A percentile compares a stretch with the other conserved stretches of the same genome.
phyloP scores from a whole-genome alignment of 2,113 vertebrate genomes.

The Calypte anna region DNA sequence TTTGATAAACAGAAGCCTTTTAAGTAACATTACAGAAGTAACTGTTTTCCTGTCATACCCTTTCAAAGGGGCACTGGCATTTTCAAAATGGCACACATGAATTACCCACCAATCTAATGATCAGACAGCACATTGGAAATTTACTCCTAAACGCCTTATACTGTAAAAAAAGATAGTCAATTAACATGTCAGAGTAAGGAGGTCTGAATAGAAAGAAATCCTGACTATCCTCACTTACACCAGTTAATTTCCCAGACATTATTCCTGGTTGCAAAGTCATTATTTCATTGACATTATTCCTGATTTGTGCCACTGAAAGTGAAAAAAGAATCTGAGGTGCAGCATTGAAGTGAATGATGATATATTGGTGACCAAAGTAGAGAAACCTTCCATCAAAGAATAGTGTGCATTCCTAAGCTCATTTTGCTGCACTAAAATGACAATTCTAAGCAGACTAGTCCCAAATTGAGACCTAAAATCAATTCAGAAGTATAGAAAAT shows the following conservation, averaged over 20 bases:
- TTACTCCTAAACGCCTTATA: conserved; percentile 55
- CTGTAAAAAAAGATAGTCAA: conserved; percentile 56
- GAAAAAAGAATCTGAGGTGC: not conserved
- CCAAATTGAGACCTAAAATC: not conserved
- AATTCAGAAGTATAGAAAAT: not conserved
- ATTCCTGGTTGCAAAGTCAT: too few species aligned
- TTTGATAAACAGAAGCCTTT: conserved; percentile 60
- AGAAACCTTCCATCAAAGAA: conserved; percentile 39
- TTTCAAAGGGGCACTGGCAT: conserved; percentile 49
- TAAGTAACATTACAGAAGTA: conserved; percentile 32
- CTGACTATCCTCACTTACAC: not conserved
- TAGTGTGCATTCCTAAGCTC: not conserved
- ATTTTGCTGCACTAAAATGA: not conserved
- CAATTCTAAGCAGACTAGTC: not conserved
- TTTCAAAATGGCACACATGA: conserved; percentile 58
- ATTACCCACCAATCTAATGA: conserved; percentile 54
- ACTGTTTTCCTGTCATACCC: conserved; percentile 13
- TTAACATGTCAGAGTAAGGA: conserved; percentile 58
- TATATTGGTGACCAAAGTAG: conserved; percentile 20
- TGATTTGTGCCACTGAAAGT: conserved; percentile 8
- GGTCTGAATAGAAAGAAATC: conserved; percentile 33
- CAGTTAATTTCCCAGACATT: not conserved
- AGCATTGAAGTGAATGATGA: not conserved
- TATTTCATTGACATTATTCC: not conserved
- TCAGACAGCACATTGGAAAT: conserved; percentile 43